phyloP scores from a whole-genome alignment of 2,113 vertebrate genomes.

The Leuciscus idus region DNA sequence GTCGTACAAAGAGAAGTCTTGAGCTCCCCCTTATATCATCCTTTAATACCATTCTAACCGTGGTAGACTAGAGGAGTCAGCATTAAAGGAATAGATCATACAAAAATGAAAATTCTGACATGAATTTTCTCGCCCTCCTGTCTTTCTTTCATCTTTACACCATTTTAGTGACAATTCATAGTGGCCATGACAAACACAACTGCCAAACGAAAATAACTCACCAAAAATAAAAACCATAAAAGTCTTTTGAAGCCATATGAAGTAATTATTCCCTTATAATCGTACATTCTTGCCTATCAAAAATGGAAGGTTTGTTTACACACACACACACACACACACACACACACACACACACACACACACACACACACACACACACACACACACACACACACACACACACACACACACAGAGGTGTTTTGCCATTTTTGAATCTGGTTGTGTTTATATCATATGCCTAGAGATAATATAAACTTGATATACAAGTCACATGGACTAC shows the following conservation, averaged over 20 bases:
- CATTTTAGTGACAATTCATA: not conserved
- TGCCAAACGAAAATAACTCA: not conserved
- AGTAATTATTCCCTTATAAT: not conserved
- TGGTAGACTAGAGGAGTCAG: not conserved
- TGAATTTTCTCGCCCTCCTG: not conserved
- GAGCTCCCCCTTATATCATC: not conserved
- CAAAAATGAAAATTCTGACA: not conserved
- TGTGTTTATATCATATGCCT: not conserved
- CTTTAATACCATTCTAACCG: not conserved
- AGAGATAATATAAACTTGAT: too few relatives aligned
- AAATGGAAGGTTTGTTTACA: not conserved
- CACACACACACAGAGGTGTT: not conserved
- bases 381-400: not conserved
- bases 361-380: not conserved
- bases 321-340: not conserved
- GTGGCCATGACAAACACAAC: not conserved
- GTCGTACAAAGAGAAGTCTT: not conserved
- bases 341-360: not conserved
- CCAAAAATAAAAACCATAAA: not conserved
- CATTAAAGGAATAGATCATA: not conserved
- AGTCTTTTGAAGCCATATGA: not conserved
- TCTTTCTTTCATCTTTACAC: not conserved
- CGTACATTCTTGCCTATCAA: not conserved
- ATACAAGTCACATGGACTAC: too few relatives aligned
- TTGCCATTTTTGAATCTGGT: not conserved